Base-by-base conservation (phyloP, 2,888 invertebrate species). In the Dicycla oo region DNA sequence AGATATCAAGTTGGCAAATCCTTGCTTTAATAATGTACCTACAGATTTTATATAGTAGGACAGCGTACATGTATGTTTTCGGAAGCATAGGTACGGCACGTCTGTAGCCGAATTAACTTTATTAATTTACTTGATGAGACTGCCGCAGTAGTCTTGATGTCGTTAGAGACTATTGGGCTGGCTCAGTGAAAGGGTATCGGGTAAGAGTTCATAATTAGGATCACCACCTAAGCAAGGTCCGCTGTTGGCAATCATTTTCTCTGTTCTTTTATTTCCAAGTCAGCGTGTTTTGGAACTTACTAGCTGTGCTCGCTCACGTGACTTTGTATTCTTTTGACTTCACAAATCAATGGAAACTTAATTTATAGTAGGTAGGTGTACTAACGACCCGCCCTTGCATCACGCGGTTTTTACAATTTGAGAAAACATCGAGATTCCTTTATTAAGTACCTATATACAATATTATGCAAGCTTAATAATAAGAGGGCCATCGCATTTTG, bases 161-260 rank as follows among this genome's bases (percentile, higher is more conserved):
- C 40, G 54, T 68, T 23, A 49, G 20, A 34, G 20, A 26, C 34
- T 54, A 56, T 57, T 73, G n/a, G n/a, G 56, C 34, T 69, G 69
- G 49, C 34, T 69, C n/a, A 40, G 40, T n/a, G 69, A 49, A 68
- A 43, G 47, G 54, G 68, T 77, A 49, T 49, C 13, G 56, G 30
- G 77, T 49, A 30, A 69, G 47, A 43, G 69, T 23, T n/a, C 40
- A 18, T 77, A 69, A 69, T 77, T 77, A 69, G 43, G 34, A 49
- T 73, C 57, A 77, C 49, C 18, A 38, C 66, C 38, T 75, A 26
- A 26, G 38, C 75, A 38, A 34, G 49, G 49, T 51, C 34, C n/a
- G 20, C 40, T 56, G 62, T n/a, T 13, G 51, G 26, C 26, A 64
- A n/a, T 18, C 2, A n/a, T 56, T 53, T 60, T 68, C 43, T 43